Base-by-base conservation (phyloP, 2,888 invertebrate species). In the Hetaerina titia region DNA sequence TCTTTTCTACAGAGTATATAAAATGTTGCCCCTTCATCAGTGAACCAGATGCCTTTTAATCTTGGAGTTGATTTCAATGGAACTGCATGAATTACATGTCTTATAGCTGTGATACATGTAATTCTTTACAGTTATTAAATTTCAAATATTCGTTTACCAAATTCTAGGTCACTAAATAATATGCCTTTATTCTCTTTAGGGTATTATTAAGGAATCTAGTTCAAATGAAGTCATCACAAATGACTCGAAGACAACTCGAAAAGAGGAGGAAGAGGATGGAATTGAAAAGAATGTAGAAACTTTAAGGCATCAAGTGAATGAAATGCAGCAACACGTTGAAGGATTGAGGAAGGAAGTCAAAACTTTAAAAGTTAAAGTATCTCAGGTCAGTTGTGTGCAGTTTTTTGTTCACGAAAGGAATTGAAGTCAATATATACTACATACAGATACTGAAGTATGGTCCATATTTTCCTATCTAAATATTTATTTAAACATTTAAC, bases 231-330 rank as follows among this genome's bases (percentile, higher is more conserved):
- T 56, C 22, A 56, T 74, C 69, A 17, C 45, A 9, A 56, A 56
- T 22, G 69, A 92, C 57, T 5, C 7, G 0, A 56, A 74, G 56
- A 92, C 69, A n/a, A 69, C n/a, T 4, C 92, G 94, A 95, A 95
- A 69, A 94, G 95, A 95, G 95, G 95, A 95, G 94, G 95, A 95
- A 89, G 95, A 96, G 63, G 74, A 95, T 94, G 96, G 97, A 95
- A 96, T 98, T 9, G 97, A 97, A 96, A 97, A 97, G 95, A 95
- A 81, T 17, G 90, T 74, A 31, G 90, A 90, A 89, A 95, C 90
- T n/a, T 74, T 74, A 5, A 89, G 25, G 31, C 60, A 57, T 19
- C 89, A 90, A 90, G 81, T 90, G n/a, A 25, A 81, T 56, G 95
- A 95, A 31, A 58, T 90, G 90, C 89, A 95, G 74, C 31, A 31